Evolutionary conservation across 2,888 invertebrate genomes (phyloP).

Genomic region (Andrena marginata): DNA sequence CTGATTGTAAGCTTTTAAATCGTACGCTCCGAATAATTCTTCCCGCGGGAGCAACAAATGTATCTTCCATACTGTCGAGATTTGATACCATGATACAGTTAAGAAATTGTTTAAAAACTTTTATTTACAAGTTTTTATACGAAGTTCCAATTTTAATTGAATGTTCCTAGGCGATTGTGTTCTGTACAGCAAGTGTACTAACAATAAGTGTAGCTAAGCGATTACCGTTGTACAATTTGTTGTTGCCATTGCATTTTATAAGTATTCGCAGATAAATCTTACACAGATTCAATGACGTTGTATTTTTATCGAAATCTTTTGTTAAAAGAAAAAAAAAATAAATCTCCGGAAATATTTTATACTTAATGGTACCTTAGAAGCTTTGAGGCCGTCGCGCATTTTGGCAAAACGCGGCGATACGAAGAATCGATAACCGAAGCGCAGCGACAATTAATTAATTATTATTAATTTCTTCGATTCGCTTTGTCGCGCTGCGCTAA

Average conservation of each 20-base stretch:
- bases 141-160: background rate
- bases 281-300: conserved; percentile 25
- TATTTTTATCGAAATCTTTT: conserved; percentile 1
- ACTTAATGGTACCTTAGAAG: background rate
- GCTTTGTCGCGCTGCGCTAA: too few species aligned
- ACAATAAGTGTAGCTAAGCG: background rate
- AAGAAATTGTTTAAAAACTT: conserved; percentile 14
- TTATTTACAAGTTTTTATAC: conserved; percentile 27
- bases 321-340: conserved; percentile 19
- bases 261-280: conserved; percentile 20
- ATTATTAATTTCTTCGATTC: too few species aligned
- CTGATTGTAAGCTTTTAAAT: background rate
- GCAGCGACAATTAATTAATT: too few species aligned
- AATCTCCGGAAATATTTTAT: conserved; percentile 18
- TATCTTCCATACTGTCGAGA: conserved; percentile 17
- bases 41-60: conserved; percentile 16
- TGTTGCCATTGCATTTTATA: conserved; percentile 11
- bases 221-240: conserved; percentile 12
- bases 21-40: conserved; percentile 1
- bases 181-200: conserved; percentile 10
- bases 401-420: too few species aligned
- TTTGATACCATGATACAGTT: conserved; percentile 17
- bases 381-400: too few species aligned
- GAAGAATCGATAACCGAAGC: too few species aligned
- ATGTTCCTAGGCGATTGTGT: conserved; percentile 4